These are phyloP conservation scores for Batillaria attramentaria DNA, from an alignment of 1,140 invertebrate genomes.

Conservation along the genomic window DNA sequence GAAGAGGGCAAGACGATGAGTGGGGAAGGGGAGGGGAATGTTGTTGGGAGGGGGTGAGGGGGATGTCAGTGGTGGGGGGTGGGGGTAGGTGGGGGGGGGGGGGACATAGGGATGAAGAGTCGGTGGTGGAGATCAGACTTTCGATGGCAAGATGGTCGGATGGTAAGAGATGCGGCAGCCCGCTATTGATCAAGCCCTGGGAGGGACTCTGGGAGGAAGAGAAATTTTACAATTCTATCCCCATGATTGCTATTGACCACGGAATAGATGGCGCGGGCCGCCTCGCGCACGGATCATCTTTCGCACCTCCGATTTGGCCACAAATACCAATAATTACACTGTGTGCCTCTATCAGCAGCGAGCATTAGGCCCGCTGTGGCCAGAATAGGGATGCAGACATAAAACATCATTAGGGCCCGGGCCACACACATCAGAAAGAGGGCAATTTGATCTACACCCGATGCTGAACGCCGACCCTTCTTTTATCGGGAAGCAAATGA, in stretches of 20 bases:
- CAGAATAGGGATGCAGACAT: constrained; percentile 12
- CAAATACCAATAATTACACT: constrained; percentile 18
- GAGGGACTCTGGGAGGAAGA: constrained; percentile 8
- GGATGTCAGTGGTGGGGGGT: background rate
- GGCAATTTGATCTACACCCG: constrained; percentile 5
- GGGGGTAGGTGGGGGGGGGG: background rate
- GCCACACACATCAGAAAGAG: constrained; percentile 18
- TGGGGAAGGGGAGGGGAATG: background rate
- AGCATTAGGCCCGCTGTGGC: constrained; percentile 6
- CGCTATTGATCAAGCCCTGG: no score
- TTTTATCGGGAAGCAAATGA: background rate
- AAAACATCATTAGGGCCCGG: constrained; percentile 15
- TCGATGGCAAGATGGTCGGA: no score
- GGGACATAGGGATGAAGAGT: no score
- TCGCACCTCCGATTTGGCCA: constrained; percentile 16
- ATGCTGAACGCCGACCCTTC: background rate
- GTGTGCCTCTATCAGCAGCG: background rate
- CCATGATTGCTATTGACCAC: constrained; percentile 11
- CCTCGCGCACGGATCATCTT: constrained; percentile 5
- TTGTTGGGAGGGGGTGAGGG: background rate
- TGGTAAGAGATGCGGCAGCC: no score
- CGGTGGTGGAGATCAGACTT: no score
- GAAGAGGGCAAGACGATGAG: background rate
- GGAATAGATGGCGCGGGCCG: background rate
- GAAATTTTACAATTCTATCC: constrained; percentile 12